phyloP scores from a whole-genome alignment of 1,140 invertebrate species.

The Hyposmocoma kahamanoa region DNA sequence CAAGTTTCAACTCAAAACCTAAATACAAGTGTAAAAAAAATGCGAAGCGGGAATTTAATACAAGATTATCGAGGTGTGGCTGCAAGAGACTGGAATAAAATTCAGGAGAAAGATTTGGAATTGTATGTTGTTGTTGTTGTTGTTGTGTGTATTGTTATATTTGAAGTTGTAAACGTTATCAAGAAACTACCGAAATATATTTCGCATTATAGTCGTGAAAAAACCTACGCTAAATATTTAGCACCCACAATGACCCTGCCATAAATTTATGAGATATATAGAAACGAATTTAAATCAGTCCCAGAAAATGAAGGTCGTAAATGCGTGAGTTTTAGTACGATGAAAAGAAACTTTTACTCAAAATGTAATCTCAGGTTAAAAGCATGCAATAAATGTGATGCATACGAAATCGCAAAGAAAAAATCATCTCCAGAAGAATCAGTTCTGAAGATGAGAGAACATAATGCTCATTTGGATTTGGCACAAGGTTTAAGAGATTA shows the following conservation, averaged over 20 bases:
- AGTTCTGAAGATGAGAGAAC: constrained; percentile 7
- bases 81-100: too few species aligned
- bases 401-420: not conserved
- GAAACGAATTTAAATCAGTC: not conserved
- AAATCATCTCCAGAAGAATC: constrained; percentile 5
- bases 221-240: not conserved
- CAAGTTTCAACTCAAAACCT: too few species aligned
- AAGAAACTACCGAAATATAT: not conserved
- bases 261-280: not conserved
- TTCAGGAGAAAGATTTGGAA: too few species aligned
- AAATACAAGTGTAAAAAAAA: too few species aligned
- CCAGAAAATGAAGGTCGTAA: too few species aligned
- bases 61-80: too few species aligned
- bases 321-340: not conserved
- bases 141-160: too few species aligned
- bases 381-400: constrained; percentile 16
- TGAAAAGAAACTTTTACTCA: not conserved
- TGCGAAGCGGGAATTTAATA: too few species aligned
- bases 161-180: not conserved
- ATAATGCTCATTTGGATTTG: not conserved
- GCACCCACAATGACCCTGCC: not conserved
- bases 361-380: constrained; percentile 11
- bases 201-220: not conserved
- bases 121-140: too few species aligned
- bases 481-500: constrained; percentile 1